Evolutionary conservation across 1,140 invertebrate species (phyloP).

Genomic region (Drosophila sp.): DNA sequence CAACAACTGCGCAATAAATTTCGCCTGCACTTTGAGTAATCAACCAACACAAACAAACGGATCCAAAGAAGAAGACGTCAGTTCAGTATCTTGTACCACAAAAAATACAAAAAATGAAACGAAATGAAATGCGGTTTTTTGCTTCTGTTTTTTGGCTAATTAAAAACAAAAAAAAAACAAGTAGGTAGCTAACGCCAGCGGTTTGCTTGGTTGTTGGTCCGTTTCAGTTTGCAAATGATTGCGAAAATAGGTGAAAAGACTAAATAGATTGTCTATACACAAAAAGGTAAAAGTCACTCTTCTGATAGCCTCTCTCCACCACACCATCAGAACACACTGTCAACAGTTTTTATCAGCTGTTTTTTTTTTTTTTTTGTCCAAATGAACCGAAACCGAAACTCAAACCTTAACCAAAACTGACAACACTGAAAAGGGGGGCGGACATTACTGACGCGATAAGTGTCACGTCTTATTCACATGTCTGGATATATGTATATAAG

Average conservation of each 20-base stretch:
- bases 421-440: neutral
- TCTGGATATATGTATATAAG: slow-evolving; percentile 40
- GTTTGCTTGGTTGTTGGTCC: neutral
- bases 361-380: slow-evolving; percentile 55
- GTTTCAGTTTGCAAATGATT: slow-evolving; percentile 3
- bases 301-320: slow-evolving; percentile 18
- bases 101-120: neutral
- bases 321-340: neutral
- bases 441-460: slow-evolving; percentile 36
- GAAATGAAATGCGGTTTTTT: slow-evolving; percentile 1
- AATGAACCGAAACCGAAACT: slow-evolving; percentile 15
- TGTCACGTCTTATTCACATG: slow-evolving; percentile 64
- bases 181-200: slow-evolving; percentile 13
- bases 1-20: slow-evolving; percentile 64
- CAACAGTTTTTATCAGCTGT: slow-evolving; percentile 15
- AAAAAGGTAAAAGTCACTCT: slow-evolving; percentile 12
- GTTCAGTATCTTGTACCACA: slow-evolving; percentile 23
- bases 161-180: slow-evolving; percentile 46
- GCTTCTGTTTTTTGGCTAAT: slow-evolving; percentile 44
- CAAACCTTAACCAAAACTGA: no score
- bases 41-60: slow-evolving; percentile 8
- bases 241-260: slow-evolving; percentile 10
- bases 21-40: slow-evolving; percentile 46
- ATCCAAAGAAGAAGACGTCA: slow-evolving; percentile 19
- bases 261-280: slow-evolving; percentile 5